phyloP scores from a whole-genome alignment of 2,113 vertebrate genomes.

The Pithys albifrons region DNA sequence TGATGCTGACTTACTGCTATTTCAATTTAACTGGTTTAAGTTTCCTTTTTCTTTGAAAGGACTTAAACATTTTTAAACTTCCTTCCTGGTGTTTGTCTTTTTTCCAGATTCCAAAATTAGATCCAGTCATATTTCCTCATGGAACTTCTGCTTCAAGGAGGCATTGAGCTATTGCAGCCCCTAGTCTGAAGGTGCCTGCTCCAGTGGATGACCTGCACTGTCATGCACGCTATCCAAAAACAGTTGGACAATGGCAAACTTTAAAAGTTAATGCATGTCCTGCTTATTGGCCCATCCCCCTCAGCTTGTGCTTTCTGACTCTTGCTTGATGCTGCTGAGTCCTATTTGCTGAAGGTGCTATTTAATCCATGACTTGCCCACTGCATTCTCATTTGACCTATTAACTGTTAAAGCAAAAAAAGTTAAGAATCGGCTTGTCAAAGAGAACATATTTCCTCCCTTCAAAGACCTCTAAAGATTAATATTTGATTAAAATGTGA shows the following conservation, averaged over 20 bases:
- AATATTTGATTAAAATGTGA: slow-evolving; percentile 49
- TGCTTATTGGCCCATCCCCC: neutral
- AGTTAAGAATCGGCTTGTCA: slow-evolving; percentile 17
- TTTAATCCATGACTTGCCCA: slow-evolving; percentile 29
- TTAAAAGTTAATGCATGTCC: slow-evolving; percentile 48
- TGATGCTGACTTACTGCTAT: neutral
- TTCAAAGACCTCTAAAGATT: neutral
- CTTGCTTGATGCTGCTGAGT: neutral
- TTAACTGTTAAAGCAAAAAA: slow-evolving; percentile 23
- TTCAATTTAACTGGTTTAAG: slow-evolving; percentile 12
- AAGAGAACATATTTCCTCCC: neutral
- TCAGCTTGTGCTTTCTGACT: slow-evolving; percentile 36
- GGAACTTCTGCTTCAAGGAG: slow-evolving; percentile 60
- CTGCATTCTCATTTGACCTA: neutral
- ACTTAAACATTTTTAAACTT: slow-evolving; percentile 44
- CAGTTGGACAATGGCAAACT: slow-evolving; percentile 47
- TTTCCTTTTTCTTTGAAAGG: slow-evolving; percentile 56
- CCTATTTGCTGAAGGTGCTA: neutral
- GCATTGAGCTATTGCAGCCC: slow-evolving; percentile 62
- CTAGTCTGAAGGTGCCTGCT: slow-evolving; percentile 59
- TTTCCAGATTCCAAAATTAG: slow-evolving; percentile 71
- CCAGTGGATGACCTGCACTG: slow-evolving; percentile 37
- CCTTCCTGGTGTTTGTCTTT: slow-evolving; percentile 68
- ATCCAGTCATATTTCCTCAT: slow-evolving; percentile 60
- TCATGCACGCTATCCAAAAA: slow-evolving; percentile 28